Base-by-base conservation (phyloP, 2,888 invertebrate species). In the Sialis fuliginosa region DNA sequence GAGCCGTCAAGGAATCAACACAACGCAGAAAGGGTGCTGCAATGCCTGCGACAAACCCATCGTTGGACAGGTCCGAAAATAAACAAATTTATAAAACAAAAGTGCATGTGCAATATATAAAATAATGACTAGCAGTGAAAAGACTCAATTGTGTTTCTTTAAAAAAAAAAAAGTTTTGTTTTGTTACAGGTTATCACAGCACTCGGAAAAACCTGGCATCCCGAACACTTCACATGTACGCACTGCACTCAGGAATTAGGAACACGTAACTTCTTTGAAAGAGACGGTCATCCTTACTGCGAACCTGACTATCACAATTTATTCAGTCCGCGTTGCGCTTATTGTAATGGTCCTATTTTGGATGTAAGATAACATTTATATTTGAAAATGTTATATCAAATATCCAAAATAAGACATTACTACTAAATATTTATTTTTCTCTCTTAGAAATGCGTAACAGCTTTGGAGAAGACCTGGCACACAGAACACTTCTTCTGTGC, bases 401-500 rank as follows among this genome's bases (percentile, higher is more conserved):
- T 7, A 37, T 10, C 7, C n/a, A 37, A 37, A 37, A 30, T 12
- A 39, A 45, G 42, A 46, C 31, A 37, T 39, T 48, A 22, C n/a
- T 47, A 44, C 39, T 39, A 33, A 44, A 34, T 37, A 35, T 5
- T 13, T 1, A 35, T 42, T 33, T 47, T 54, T 58, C 55, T 59
- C 56, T 57, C 73, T 75, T 73, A 95, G 95, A 95, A 96, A 89
- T 97, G 96, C 71, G 91, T 97, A 52, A 95, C 95, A 2, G 97
- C 96, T 7, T 68, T 97, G 64, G 93, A 95, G 65, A 90, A 90
- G 68, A 95, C 93, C 54, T 97, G 95, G 93, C 97, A 97, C 64
- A 92, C 95, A 58, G 96, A 97, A 65, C 96, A 96, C 69, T 97
- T 97, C 76, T 90, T 93, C 74, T 97, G 97, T 69, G 90, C 91